Base-by-base conservation (phyloP, 2,113 vertebrate species). In the Leiothrix lutea region DNA sequence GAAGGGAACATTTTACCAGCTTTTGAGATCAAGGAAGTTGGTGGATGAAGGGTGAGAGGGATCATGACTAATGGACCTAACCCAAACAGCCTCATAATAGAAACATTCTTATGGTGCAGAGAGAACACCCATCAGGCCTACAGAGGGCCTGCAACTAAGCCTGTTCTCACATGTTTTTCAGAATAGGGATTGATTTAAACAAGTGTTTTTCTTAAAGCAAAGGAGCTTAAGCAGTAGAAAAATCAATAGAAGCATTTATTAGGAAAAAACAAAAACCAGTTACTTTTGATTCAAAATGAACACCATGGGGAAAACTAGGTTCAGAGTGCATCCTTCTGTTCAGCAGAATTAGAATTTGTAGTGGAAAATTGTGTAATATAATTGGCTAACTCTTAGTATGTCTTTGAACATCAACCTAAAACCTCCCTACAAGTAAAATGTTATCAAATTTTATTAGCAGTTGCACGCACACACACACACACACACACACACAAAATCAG, bases 201-300 rank as follows among this genome's bases (percentile, higher is more conserved):
- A 70, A 87, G 26, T 77, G 29, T 66, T 92, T 80, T 57, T 62
- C 84, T 87, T 66, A 88, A 80, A 91, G 26, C 38, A 48, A n/a
- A n/a, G 23, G 3, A 22, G 35, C 31, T 83, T 88, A 82, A 75
- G 44, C 48, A 73, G 51, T 40, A 71, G 70, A 79, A 66, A 95
- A 94, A 91, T 85, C 87, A 95, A 94, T 75, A 92, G 29, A 88
- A 80, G 8, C 28, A 44, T 83, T 97, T 94, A 91, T 88, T 54
- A 93, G 19, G 29, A 75, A 80, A 90, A 86, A 38, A 28, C 35
- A 74, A 90, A 95, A 90, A 58, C 40, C 35, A 62, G 40, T 72
- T 91, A 69, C 42, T 87, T 92, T 73, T 70, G 29, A 90, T 80
- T 88, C 66, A 66, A 58, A 88, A 85, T 11, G 0, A 95, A 77